phyloP scores from a whole-genome alignment of 2,113 vertebrate species.

The Oenanthe melanoleuca region DNA sequence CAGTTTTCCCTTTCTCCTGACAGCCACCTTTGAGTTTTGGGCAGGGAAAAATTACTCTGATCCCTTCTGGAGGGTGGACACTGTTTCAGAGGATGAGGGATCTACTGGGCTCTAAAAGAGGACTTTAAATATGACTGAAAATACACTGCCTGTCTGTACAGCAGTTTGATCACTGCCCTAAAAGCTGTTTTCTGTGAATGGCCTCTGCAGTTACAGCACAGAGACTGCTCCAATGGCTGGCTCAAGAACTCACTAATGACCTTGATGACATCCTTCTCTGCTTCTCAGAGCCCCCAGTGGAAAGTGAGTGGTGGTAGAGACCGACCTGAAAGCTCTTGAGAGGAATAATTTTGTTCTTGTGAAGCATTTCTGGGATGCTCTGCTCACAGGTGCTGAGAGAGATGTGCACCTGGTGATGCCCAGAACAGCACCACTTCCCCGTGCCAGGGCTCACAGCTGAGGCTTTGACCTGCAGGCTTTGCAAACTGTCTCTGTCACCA shows the following conservation, averaged over 20 bases:
- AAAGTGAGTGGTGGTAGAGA: not conserved
- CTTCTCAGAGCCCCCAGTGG: not conserved
- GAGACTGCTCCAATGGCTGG: not conserved
- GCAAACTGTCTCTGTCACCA: not conserved
- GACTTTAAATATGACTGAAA: not conserved
- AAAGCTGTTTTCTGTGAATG: not conserved
- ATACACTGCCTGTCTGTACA: rapidly evolving
- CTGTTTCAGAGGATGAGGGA: not conserved
- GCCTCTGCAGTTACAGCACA: not conserved
- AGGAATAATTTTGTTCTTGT: not conserved
- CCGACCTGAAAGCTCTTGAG: not conserved
- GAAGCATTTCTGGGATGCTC: not conserved
- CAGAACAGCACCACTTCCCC: not conserved
- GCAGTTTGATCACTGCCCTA: not conserved
- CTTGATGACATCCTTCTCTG: not conserved
- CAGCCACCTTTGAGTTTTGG: not conserved
- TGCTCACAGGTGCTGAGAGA: not conserved
- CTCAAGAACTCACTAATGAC: not conserved
- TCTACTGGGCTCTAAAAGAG: not conserved
- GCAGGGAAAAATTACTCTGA: not conserved
- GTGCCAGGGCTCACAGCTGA: constrained; percentile 1
- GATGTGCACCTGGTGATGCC: not conserved
- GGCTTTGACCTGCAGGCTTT: not conserved
- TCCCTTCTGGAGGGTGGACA: not conserved
- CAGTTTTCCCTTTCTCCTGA: not conserved